phyloP scores from a whole-genome alignment of 2,888 invertebrate species.

The Antitype chi region DNA sequence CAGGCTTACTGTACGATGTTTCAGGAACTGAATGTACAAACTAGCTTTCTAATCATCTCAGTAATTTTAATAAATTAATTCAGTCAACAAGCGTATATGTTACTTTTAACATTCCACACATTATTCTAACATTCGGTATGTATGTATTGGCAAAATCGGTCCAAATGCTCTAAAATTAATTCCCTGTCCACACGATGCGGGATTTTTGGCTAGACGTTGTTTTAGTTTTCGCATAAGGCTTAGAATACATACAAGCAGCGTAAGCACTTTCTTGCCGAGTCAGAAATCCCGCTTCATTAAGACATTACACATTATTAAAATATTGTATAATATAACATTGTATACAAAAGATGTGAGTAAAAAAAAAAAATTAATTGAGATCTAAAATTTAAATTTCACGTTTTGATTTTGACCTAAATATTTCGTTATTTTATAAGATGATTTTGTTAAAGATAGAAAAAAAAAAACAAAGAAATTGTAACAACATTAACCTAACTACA shows the following conservation, averaged over 20 bases:
- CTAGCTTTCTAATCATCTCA: conserved; percentile 39
- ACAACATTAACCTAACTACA: background rate
- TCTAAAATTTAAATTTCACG: conserved; percentile 28
- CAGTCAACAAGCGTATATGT: conserved; percentile 54
- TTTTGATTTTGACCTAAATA: background rate
- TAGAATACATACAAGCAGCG: background rate
- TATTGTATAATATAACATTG: background rate
- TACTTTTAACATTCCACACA: background rate
- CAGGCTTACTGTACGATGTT: background rate
- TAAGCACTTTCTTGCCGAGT: background rate
- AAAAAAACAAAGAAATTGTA: background rate
- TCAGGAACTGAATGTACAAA: conserved; percentile 11
- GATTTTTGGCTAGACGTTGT: background rate
- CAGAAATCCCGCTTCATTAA: background rate
- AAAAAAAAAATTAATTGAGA: conserved; percentile 27
- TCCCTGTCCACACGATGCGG: background rate
- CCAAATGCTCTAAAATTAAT: conserved; percentile 4
- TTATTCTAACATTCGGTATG: conserved; percentile 5
- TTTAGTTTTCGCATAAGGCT: background rate
- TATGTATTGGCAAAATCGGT: background rate
- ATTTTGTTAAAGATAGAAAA: background rate
- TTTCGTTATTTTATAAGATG: background rate
- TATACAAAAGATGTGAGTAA: background rate
- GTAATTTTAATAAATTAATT: conserved; percentile 56
- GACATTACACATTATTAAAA: conserved; percentile 3